Conservation (phyloP, 2,888 invertebrate genomes). For the Fragum whitleyi region DNA sequence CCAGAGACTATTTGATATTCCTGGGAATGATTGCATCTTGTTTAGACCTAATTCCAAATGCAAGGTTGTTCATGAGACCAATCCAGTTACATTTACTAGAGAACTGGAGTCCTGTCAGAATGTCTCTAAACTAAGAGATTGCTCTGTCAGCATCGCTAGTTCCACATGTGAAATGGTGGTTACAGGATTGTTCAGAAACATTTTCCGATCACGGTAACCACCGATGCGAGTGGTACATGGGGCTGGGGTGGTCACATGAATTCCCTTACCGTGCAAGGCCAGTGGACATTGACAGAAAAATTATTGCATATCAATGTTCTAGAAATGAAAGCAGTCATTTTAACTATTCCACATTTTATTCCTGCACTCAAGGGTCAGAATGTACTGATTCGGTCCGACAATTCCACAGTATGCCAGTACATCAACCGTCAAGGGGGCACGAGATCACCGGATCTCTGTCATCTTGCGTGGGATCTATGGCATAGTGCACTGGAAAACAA, state of each 20-base stretch:
- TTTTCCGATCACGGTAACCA: constrained; percentile 24
- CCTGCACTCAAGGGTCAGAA: constrained; percentile 24
- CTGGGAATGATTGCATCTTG: constrained; percentile 48
- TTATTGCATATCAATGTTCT: constrained; percentile 39
- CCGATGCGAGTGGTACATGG: constrained; percentile 39
- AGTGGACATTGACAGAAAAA: constrained; percentile 31
- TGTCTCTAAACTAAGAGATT: constrained; percentile 7
- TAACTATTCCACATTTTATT: constrained; percentile 21
- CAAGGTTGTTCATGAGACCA: no score
- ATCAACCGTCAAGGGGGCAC: constrained; percentile 44
- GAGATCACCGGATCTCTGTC: constrained; percentile 31
- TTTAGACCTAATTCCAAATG: constrained; percentile 49
- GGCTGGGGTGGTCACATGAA: constrained; percentile 50
- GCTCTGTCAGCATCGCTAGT: constrained; percentile 25
- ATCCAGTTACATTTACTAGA: constrained; percentile 34
- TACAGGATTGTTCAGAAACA: background rate
- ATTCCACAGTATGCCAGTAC: constrained; percentile 28
- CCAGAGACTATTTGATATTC: constrained; percentile 29
- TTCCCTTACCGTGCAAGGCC: constrained; percentile 38
- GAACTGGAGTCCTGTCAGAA: constrained; percentile 31
- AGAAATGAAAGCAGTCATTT: constrained; percentile 43
- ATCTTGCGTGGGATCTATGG: constrained; percentile 41
- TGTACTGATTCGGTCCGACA: constrained; percentile 41
- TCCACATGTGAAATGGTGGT: constrained; percentile 36
- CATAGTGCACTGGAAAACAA: constrained; percentile 24